Conservation (phyloP, 2,888 invertebrate genomes). For the Drosophila affinis region DNA sequence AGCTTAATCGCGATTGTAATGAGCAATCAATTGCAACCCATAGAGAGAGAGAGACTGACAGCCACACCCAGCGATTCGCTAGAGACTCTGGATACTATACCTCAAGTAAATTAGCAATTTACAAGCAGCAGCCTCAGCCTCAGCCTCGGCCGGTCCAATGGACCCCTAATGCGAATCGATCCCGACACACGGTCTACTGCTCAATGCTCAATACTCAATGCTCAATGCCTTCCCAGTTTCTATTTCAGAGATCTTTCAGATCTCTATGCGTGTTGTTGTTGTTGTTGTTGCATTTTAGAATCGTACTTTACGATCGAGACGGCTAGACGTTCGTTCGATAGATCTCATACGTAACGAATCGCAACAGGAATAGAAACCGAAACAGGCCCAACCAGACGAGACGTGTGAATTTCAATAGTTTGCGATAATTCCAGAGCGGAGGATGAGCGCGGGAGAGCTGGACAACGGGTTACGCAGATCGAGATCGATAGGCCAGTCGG, state of each 20-base stretch:
- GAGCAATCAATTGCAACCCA: constrained; percentile 25
- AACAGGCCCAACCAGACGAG: constrained; percentile 49
- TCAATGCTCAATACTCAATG: constrained; percentile 26
- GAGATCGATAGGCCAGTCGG: constrained; percentile 3
- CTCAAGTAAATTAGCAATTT: not conserved
- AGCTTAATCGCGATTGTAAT: constrained; percentile 29
- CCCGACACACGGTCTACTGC: constrained; percentile 44
- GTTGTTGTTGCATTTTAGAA: constrained; percentile 9
- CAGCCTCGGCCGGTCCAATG: constrained; percentile 40
- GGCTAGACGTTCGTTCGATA: constrained; percentile 64
- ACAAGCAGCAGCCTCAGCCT: not conserved
- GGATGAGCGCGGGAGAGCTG: too few species aligned
- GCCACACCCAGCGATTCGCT: not conserved
- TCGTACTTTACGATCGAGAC: constrained; percentile 51
- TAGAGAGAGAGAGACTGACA: constrained; percentile 19
- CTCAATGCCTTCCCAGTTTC: constrained; percentile 33
- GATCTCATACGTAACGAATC: constrained; percentile 47
- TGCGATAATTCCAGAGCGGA: too few species aligned
- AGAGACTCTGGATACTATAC: not conserved
- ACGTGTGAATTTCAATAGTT: constrained; percentile 60
- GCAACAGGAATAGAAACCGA: constrained; percentile 1
- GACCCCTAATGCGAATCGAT: constrained; percentile 44
- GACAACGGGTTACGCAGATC: constrained; percentile 10
- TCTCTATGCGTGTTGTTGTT: constrained; percentile 11
- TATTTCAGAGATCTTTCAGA: constrained; percentile 29